These are phyloP conservation scores for Poliocrania exsul DNA, from an alignment of 2,797 vertebrate genomes.

Conservation along the genomic window DNA sequence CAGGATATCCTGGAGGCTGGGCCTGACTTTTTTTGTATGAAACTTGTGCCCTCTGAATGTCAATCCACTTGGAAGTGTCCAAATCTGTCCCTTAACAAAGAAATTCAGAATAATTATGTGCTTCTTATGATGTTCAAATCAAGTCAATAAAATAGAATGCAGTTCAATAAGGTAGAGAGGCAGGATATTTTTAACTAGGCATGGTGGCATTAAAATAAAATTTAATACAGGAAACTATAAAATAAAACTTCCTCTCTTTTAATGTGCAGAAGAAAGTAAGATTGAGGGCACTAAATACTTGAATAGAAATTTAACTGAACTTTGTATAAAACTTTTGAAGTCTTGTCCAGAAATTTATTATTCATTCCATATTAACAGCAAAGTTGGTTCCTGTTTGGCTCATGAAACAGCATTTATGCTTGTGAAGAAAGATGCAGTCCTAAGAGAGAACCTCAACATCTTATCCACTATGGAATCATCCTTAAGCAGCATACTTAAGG, in stretches of 20 bases:
- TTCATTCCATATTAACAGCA: not conserved
- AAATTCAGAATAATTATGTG: not conserved
- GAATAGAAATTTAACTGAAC: not conserved
- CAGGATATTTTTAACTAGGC: not conserved
- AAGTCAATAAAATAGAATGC: not conserved
- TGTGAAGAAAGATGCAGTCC: not conserved
- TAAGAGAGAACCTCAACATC: not conserved
- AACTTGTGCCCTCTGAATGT: not conserved
- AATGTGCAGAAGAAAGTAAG: not conserved
- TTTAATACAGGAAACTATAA: not conserved
- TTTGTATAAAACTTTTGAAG: not conserved
- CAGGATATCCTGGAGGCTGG: not conserved
- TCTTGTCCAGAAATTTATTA: not conserved
- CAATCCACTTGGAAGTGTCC: not conserved
- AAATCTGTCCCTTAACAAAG: not conserved
- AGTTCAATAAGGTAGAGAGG: not conserved
- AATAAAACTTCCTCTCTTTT: not conserved
- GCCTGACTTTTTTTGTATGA: not conserved
- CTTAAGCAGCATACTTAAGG: not conserved
- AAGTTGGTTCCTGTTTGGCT: not conserved
- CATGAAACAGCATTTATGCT: not conserved
- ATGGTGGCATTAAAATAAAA: not conserved
- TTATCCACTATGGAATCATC: not conserved
- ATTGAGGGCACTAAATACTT: not conserved
- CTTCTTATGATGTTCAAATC: not conserved